Evolutionary conservation across 2,797 vertebrate species (phyloP), one percentile per base, ranked within the genome.

Genomic region (Mergus octosetaceus): DNA sequence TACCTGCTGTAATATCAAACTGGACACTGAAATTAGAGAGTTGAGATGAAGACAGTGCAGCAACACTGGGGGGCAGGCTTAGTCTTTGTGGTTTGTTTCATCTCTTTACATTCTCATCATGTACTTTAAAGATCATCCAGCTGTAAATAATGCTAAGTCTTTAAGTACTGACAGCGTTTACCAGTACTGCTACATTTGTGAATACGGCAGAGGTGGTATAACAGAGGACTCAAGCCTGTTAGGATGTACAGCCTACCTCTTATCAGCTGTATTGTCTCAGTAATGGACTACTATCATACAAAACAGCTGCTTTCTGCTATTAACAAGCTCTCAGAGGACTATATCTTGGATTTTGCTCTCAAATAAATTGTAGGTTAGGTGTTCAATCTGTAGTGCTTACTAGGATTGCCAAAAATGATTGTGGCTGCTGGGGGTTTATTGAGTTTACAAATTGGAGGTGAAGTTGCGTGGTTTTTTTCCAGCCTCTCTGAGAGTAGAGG

Each of bases 81-180:
- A 56, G 66, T 70, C 60, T 66, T 53, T 83, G 77, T 88, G 66
- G 87, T 85, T 94, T 83, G 64, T 80, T 90, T 89, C 53, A 61
- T 68, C 54, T 91, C 54, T 66, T 91, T 22, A 10, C 11, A 2
- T 78, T 60, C 39, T 75, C 61, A 41, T 18, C 62, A 75, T 62
- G 54, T 56, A 49, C 51, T 87, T 86, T 34, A n/a, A 75, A 73
- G 68, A 73, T 9, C 3, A 5, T 30, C 39, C 64, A 58, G 30
- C 47, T 82, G 14, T 84, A 61, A 88, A 28, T 65, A 39, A 77
- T 38, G 28, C 13, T 34, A 54, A 62, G 57, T 53, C 49, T 80
- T 27, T 30, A 38, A 77, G 32, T 1, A 6, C 49, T 65, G 66
- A 49, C 73, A 75, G 70, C 45, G 8, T 54, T 81, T 78, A 70